Evolutionary conservation across 2,113 vertebrate genomes (phyloP).

Genomic region (Alethe castanea): DNA sequence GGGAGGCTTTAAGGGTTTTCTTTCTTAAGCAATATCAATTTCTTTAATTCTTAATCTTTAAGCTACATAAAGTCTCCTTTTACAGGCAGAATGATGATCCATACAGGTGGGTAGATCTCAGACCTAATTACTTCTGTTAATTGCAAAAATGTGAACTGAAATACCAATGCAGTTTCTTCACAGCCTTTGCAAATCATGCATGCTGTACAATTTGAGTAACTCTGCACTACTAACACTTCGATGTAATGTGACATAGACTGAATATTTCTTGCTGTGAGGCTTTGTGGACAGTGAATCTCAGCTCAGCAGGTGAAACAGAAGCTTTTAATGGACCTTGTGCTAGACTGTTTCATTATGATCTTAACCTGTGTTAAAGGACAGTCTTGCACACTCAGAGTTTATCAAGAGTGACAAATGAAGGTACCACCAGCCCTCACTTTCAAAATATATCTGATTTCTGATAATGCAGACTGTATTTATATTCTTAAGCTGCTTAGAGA

Average conservation of each 20-base stretch:
- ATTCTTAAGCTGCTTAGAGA: neutral
- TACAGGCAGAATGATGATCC: neutral
- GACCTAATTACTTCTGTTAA: neutral
- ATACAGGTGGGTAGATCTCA: conserved; percentile 26
- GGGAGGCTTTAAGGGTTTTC: neutral
- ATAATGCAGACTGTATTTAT: neutral
- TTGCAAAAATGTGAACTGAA: neutral
- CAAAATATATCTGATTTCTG: neutral
- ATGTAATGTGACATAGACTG: neutral
- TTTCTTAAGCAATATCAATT: neutral
- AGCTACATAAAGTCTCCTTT: neutral
- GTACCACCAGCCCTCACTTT: neutral
- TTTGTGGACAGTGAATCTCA: neutral
- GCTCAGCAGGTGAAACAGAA: neutral
- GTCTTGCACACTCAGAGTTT: neutral
- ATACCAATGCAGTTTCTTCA: conserved; percentile 1
- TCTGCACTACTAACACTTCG: conserved; percentile 12
- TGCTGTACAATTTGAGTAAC: conserved; percentile 8
- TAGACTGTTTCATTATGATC: neutral
- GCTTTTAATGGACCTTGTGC: neutral
- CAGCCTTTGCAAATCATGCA: conserved; percentile 35
- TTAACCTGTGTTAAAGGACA: neutral
- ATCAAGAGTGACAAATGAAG: neutral
- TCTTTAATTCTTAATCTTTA: neutral
- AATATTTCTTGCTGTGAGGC: neutral